Evolutionary conservation across 2,888 invertebrate genomes (phyloP), one percentile per base, ranked within the genome.

Genomic region (Ornithoptera priamus): DNA sequence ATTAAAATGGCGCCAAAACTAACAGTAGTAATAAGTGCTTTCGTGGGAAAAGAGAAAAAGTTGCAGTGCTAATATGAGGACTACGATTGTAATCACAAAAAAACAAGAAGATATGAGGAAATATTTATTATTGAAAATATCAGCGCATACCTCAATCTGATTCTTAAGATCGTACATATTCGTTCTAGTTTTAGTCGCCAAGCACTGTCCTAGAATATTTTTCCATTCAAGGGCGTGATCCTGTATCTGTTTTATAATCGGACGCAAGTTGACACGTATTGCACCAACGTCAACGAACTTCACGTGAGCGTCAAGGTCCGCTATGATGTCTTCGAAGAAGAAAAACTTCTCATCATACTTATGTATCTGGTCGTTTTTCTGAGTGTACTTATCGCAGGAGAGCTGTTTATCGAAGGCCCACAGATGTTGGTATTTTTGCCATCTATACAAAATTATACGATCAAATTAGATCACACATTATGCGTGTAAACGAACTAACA

Each of bases 281-380:
- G 95, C 94, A n/a, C 93, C 94, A 42, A 96, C 90, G 75, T 96
- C 95, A 0, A 94, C 92, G 77, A 93, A 94, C 62, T 93, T 89
- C 8, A 93, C 88, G 80, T 95, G 94, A 1, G 80, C 82, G 15
- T 93, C 85, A 65, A 97, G 86, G 73, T 96, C 96, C 5, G 94
- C 91, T 22, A 96, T 94, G 10, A 97, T 95, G 74, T 95, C 95
- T 76, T 95, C 95, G 85, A 97, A 98, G 84, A 96, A 97, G 84
- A 95, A 95, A 79, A 98, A 96, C 83, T 96, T 96, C 77, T 97
- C 96, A 79, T 98, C 97, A 84, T 96, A 97, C 72, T 94, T 94
- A 57, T 82, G 81, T 36, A 93, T 90, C 72, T 91, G 89, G 1
- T 92, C 89, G 76, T 85, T 77, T 73, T 94, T 95, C 62, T 93